Conservation (phyloP, 2,113 vertebrate genomes). For the Oreochromis spilurus region DNA sequence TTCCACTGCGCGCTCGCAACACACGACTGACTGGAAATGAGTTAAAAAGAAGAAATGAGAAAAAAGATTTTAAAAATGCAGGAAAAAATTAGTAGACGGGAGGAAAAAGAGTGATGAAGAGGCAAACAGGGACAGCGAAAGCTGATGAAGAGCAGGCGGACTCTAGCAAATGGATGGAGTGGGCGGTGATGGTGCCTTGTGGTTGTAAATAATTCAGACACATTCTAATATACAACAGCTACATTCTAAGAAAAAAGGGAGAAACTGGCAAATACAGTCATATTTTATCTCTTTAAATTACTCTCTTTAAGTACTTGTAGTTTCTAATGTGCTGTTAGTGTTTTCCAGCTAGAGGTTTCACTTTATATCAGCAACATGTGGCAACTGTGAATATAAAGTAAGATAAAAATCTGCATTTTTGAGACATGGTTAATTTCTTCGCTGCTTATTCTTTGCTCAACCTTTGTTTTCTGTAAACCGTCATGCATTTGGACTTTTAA, state of each 20-base stretch:
- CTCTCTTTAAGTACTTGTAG: neutral
- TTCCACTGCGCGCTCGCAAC: neutral
- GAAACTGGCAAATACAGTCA: neutral
- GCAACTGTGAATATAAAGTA: neutral
- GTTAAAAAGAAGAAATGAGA: neutral
- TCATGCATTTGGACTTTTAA: neutral
- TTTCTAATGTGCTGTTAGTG: neutral
- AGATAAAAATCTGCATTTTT: neutral
- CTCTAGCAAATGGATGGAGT: constrained; percentile 34
- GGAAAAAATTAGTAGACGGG: neutral
- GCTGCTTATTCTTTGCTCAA: neutral
- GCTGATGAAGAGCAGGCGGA: constrained; percentile 23
- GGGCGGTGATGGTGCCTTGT: neutral
- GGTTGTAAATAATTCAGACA: constrained; percentile 24
- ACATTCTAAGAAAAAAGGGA: neutral
- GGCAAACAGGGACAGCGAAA: neutral
- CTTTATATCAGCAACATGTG: neutral
- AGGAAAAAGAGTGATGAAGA: constrained; percentile 13
- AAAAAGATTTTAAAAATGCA: neutral
- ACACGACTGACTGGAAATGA: constrained; percentile 9
- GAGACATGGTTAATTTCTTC: neutral
- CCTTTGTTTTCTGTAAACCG: neutral
- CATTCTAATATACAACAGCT: neutral
- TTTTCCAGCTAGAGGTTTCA: neutral
- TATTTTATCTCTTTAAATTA: neutral